phyloP scores from a whole-genome alignment of 2,797 vertebrate species.

The Silurus lanzhouensis region DNA sequence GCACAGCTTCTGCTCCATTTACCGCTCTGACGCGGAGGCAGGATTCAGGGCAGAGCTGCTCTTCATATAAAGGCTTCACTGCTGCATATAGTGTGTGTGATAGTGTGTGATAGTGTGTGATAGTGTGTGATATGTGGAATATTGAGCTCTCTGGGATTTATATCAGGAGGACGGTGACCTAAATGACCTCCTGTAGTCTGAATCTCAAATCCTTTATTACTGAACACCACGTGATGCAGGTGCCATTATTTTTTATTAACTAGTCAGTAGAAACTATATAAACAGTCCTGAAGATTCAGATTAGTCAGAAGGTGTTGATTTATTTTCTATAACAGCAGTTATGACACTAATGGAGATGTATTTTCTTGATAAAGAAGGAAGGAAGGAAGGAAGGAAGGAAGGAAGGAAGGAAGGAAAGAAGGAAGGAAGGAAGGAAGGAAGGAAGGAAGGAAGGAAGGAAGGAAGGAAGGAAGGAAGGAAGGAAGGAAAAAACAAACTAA shows the following conservation, averaged over 20 bases:
- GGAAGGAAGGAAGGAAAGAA: no score
- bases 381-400: no score
- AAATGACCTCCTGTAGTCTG: neutral
- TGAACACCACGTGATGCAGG: neutral
- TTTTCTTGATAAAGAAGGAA: no score
- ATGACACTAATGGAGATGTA: neutral
- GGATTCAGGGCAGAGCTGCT: neutral
- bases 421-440: no score
- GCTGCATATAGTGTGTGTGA: neutral
- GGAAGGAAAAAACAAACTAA: no score
- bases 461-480: no score
- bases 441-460: no score
- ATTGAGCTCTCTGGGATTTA: slow-evolving; percentile 2
- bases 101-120: no score
- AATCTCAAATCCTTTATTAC: slow-evolving; percentile 12
- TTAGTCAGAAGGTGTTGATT: neutral
- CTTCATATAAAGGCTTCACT: neutral
- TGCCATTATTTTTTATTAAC: neutral
- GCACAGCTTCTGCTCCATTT: neutral
- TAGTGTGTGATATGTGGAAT: neutral
- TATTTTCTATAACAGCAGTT: neutral
- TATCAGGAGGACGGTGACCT: slow-evolving; percentile 3
- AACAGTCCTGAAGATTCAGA: neutral
- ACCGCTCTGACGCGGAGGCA: neutral
- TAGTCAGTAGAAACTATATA: neutral